phyloP scores from a whole-genome alignment of 2,113 vertebrate genomes.

The Cranoglanis bouderius region DNA sequence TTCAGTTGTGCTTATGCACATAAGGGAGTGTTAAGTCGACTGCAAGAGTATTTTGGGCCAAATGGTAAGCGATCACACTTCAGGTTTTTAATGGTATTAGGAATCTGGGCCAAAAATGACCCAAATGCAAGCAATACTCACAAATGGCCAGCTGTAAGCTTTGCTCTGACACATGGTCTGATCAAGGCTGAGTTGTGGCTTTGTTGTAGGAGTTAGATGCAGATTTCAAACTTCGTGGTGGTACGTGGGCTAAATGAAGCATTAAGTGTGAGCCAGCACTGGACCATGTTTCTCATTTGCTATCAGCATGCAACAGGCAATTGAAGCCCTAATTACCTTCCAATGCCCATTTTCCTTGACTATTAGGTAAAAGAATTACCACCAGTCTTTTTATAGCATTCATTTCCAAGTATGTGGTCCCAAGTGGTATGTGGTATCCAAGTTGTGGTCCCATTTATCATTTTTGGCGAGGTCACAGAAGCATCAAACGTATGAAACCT shows the following conservation, averaged over 20 bases:
- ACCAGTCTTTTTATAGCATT: background rate
- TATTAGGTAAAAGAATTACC: background rate
- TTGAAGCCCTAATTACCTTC: background rate
- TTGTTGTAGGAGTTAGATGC: background rate
- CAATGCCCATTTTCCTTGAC: background rate
- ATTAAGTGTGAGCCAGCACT: background rate
- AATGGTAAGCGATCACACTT: background rate
- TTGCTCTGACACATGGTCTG: background rate
- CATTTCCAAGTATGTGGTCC: background rate
- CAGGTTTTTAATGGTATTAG: background rate
- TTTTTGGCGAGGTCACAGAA: slow-evolving; percentile 7
- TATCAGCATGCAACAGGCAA: slow-evolving; percentile 8
- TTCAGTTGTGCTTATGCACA: background rate
- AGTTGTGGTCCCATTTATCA: background rate
- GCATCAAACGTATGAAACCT: background rate
- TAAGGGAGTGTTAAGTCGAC: background rate
- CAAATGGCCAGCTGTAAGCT: background rate
- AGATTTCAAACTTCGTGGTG: background rate
- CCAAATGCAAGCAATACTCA: background rate
- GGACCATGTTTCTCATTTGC: background rate
- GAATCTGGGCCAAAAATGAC: background rate
- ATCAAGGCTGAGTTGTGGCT: background rate
- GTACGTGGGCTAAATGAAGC: background rate
- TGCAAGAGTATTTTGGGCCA: background rate
- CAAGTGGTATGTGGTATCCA: too few relatives aligned